These are phyloP conservation scores for Zapus hudsonius DNA, from an alignment of 2,113 vertebrate species.

Conservation along the genomic window DNA sequence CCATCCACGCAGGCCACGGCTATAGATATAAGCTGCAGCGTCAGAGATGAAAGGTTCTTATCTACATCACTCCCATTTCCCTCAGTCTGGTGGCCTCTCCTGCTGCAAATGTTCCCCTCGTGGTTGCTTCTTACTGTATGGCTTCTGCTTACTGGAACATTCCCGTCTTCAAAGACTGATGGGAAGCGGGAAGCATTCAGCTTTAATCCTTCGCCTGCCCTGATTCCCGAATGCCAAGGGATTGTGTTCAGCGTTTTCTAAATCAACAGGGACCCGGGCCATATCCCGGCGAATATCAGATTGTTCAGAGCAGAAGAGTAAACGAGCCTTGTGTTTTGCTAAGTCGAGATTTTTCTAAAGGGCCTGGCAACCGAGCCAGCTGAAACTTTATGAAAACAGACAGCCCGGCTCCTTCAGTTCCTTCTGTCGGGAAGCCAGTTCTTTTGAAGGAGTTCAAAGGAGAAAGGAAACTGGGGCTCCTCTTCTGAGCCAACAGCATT, in stretches of 20 bases:
- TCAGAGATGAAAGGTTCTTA: conserved; percentile 43
- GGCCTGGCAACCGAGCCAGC: conserved; percentile 29
- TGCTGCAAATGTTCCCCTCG: conserved; percentile 51
- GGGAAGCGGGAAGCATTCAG: conserved; percentile 7
- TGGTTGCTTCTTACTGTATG: conserved; percentile 60
- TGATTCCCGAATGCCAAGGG: conserved; percentile 40
- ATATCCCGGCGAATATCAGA: conserved; percentile 62
- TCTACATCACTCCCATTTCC: conserved; percentile 31
- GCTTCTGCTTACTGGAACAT: conserved; percentile 48
- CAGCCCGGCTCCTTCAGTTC: conserved; percentile 49
- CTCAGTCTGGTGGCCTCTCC: neutral
- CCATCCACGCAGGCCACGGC: neutral
- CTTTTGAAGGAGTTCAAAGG: conserved; percentile 67
- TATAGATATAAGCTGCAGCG: neutral
- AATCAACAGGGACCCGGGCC: conserved; percentile 65
- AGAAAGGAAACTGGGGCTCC: conserved; percentile 52
- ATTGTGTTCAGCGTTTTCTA: conserved; percentile 63
- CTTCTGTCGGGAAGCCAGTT: conserved; percentile 62
- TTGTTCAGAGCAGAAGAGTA: conserved; percentile 65
- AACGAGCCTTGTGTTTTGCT: conserved; percentile 64
- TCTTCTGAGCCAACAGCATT: conserved; percentile 58
- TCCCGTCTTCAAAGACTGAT: conserved; percentile 53
- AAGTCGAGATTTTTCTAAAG: conserved; percentile 47
- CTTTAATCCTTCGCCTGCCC: conserved; percentile 57
- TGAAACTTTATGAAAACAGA: conserved; percentile 73